Evolutionary conservation across 2,113 vertebrate species (phyloP).

Genomic region (Pimephales promelas): DNA sequence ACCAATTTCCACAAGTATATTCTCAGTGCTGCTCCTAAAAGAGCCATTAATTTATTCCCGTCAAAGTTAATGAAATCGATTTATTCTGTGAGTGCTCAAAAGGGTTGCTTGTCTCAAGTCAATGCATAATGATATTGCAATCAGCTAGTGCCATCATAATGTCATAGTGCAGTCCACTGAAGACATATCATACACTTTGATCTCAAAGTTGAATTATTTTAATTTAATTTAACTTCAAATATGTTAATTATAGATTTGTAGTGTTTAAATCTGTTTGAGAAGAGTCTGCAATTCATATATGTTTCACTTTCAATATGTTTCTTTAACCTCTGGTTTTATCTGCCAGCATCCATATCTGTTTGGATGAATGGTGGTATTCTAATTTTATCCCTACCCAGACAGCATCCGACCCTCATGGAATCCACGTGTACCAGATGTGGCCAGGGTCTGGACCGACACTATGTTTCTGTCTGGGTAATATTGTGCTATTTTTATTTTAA

Average conservation of each 20-base stretch:
- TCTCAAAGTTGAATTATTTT: neutral
- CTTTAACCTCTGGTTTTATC: neutral
- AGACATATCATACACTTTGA: neutral
- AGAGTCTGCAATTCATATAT: neutral
- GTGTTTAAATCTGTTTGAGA: neutral
- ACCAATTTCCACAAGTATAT: constrained; percentile 26
- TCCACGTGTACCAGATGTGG: too few species aligned
- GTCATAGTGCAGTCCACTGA: neutral
- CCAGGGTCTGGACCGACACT: too few species aligned
- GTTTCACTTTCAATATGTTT: neutral
- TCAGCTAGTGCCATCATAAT: neutral
- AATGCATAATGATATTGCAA: neutral
- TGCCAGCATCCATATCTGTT: neutral
- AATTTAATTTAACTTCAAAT: neutral
- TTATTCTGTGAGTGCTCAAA: constrained; percentile 25
- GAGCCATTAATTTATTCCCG: constrained; percentile 8
- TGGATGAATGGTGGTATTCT: neutral
- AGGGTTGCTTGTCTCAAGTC: constrained; percentile 11
- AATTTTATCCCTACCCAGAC: too few species aligned
- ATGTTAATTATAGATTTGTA: neutral
- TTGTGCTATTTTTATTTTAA: neutral
- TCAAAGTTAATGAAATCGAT: constrained; percentile 33
- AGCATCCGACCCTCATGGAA: too few species aligned
- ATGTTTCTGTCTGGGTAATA: too few species aligned
- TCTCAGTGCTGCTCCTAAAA: constrained; percentile 23